These are phyloP conservation scores for Lepidurus arcticus DNA, from an alignment of 1,140 invertebrate species.

Conservation along the genomic window DNA sequence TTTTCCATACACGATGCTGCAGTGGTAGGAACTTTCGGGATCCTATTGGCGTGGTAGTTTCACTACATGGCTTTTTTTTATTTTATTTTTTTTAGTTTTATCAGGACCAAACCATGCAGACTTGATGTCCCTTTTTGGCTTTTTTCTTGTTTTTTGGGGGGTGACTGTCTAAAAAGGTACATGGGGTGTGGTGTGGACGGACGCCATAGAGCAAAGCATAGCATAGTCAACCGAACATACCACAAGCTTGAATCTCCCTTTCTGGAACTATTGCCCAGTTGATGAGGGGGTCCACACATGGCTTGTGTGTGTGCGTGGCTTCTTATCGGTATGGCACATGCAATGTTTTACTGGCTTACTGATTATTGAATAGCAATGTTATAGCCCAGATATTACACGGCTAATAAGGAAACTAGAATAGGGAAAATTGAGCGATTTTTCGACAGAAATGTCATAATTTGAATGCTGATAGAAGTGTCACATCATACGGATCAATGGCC, in stretches of 20 bases:
- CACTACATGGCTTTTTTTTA: not conserved
- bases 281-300: not conserved
- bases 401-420: no score
- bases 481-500: no score
- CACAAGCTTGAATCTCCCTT: not conserved
- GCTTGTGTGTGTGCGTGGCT: not conserved
- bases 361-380: not conserved
- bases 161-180: not conserved
- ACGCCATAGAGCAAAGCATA: not conserved
- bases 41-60: not conserved
- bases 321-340: not conserved
- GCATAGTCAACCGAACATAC: not conserved
- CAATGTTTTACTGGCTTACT: constrained; percentile 5
- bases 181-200: not conserved
- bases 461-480: no score
- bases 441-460: no score
- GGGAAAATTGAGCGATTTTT: no score
- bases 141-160: not conserved
- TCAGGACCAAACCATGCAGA: constrained; percentile 18
- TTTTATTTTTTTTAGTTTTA: constrained; percentile 6
- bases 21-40: not conserved
- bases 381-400: not conserved
- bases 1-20: not conserved
- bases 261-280: not conserved
- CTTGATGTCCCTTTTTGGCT: not conserved